A percentile compares a stretch with the other conserved stretches of the same genome.
Conservation (phyloP, 1,140 invertebrate species). For the Gryon sp. region DNA sequence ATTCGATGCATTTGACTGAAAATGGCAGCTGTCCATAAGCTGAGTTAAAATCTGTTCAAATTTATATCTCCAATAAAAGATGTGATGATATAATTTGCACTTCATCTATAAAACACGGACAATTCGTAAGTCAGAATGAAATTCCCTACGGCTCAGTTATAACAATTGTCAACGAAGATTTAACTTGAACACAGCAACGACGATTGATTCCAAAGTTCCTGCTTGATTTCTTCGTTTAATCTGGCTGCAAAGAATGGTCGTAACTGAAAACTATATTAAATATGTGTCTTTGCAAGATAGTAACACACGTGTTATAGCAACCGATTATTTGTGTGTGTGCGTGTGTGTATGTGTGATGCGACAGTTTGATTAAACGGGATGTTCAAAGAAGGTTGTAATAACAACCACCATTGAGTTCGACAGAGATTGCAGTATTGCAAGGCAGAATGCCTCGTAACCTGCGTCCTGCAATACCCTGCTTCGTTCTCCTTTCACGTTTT, state of each 20-base stretch:
- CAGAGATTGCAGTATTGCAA: conserved; percentile 58
- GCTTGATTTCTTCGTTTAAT: background rate
- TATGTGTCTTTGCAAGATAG: conserved; percentile 4
- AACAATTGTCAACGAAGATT: too few species aligned
- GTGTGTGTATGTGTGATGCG: conserved; percentile 33
- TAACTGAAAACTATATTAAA: conserved; percentile 7
- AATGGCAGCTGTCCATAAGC: too few species aligned
- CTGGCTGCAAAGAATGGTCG: background rate
- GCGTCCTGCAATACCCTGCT: conserved; percentile 51
- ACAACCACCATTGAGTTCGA: conserved; percentile 52
- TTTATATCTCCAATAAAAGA: too few species aligned
- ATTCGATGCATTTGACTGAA: too few species aligned
- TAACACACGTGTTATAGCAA: conserved; percentile 17
- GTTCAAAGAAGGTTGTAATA: conserved; percentile 58
- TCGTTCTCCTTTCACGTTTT: conserved; percentile 63
- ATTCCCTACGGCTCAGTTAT: too few species aligned
- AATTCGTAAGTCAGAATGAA: too few species aligned
- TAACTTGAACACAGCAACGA: too few species aligned
- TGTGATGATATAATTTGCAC: too few species aligned
- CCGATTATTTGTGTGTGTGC: conserved; percentile 39
- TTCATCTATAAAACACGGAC: too few species aligned
- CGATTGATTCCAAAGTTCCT: too few species aligned
- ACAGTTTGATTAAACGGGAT: conserved; percentile 58
- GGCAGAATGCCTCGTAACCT: conserved; percentile 43
- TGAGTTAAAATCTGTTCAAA: too few species aligned